Conservation (phyloP, 2,113 vertebrate genomes). For the Poicephalus meyeri region DNA sequence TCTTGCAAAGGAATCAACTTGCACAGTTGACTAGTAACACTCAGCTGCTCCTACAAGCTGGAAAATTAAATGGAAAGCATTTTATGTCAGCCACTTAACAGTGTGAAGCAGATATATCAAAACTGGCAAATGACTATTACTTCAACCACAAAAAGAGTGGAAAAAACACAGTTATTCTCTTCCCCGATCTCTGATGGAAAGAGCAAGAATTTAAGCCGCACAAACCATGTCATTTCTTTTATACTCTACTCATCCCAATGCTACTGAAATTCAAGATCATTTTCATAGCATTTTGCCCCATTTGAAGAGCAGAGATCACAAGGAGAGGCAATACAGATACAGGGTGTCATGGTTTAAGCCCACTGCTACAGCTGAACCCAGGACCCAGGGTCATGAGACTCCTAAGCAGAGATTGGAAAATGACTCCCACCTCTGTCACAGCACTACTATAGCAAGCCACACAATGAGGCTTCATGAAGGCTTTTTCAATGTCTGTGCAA, state of each 20-base stretch:
- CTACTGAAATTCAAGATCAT: background rate
- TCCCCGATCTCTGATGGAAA: background rate
- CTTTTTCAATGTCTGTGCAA: background rate
- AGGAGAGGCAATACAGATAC: accelerated
- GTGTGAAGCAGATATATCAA: background rate
- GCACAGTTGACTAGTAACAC: background rate
- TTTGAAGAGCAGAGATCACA: background rate
- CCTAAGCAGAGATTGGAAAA: background rate
- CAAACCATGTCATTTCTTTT: background rate
- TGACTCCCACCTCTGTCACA: background rate
- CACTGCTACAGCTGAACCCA: background rate
- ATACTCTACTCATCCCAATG: background rate
- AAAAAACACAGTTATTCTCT: background rate
- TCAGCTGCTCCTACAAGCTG: background rate
- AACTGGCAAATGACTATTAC: background rate
- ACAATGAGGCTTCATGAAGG: background rate
- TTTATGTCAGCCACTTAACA: background rate
- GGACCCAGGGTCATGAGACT: background rate
- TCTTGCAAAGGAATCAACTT: background rate
- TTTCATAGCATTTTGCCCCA: background rate
- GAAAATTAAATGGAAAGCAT: background rate
- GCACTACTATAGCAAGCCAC: background rate
- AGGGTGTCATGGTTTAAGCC: background rate
- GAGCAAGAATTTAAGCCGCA: background rate
- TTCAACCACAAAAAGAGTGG: too few relatives aligned